Conservation (phyloP, 35 echinoderm and acorn worm species). For the Chiridota heheva region DNA sequence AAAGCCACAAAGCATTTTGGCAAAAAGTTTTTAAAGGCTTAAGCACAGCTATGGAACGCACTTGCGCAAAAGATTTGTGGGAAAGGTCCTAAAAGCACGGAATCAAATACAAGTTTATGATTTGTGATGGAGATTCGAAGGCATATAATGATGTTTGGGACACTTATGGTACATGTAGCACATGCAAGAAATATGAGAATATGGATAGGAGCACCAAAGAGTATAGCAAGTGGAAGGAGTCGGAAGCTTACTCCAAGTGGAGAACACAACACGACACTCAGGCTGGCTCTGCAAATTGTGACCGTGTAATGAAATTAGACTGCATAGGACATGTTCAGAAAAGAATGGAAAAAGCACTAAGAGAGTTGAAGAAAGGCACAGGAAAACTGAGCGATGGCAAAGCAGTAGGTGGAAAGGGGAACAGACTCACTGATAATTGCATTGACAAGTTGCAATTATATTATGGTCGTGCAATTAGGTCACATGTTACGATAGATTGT, state of each 20-base stretch:
- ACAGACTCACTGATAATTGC: no score
- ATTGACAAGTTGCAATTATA: constrained; percentile 6
- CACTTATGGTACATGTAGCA: constrained; percentile 20
- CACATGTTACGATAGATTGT: neutral
- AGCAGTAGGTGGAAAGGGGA: constrained; percentile 12
- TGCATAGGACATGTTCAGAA: constrained; percentile 48
- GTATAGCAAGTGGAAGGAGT: constrained; percentile 25
- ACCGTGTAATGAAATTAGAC: constrained; percentile 29
- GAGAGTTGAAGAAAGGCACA: constrained; percentile 16
- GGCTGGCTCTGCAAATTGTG: constrained; percentile 7
- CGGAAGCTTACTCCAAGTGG: constrained; percentile 15
- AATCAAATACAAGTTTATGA: constrained; percentile 18
- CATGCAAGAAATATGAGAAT: constrained; percentile 18
- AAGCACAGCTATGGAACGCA: constrained; percentile 27
- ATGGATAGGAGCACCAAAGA: constrained; percentile 28
- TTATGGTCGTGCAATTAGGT: neutral
- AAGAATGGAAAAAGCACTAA: constrained; percentile 17
- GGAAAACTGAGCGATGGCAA: constrained; percentile 39
- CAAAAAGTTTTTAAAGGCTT: constrained; percentile 2
- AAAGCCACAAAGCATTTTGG: neutral
- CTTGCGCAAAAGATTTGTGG: constrained; percentile 29
- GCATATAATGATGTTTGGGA: constrained; percentile 40
- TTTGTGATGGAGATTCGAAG: constrained; percentile 24
- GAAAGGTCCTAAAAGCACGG: neutral
- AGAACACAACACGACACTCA: constrained; percentile 7